These are phyloP conservation scores for Calameuta pallipes DNA, from an alignment of 2,888 invertebrate species.

Conservation along the genomic window DNA sequence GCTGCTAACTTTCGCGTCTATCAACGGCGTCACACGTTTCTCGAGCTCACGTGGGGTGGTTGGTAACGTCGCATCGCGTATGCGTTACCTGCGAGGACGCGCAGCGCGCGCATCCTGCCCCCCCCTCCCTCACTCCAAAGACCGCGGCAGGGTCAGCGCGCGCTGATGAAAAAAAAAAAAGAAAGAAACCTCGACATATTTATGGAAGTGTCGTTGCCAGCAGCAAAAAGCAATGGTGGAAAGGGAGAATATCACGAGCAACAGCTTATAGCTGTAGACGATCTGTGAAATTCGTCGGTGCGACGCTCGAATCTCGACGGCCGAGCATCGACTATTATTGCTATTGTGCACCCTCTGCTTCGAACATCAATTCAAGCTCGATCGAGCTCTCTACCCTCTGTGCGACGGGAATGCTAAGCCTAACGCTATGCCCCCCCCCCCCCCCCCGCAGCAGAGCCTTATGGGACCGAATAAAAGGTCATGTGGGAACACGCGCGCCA, in stretches of 20 bases:
- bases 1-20: conserved; percentile 39
- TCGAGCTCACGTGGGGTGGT: conserved; percentile 5
- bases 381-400: not conserved
- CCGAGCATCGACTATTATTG: not conserved
- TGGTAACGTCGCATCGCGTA: not conserved
- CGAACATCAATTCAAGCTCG: not conserved
- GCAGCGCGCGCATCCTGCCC: not conserved
- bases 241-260: too few species aligned
- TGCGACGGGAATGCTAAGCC: too few species aligned
- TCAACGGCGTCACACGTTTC: conserved; percentile 29
- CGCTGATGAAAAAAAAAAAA: too few species aligned
- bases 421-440: too few species aligned
- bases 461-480: not conserved
- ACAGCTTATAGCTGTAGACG: not conserved
- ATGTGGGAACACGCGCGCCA: not conserved
- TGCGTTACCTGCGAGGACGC: not conserved
- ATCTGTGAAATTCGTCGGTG: not conserved
- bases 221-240: not conserved
- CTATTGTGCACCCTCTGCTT: not conserved
- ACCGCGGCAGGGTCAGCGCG: not conserved
- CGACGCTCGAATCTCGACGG: not conserved
- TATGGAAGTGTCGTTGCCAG: not conserved
- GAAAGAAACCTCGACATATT: not conserved
- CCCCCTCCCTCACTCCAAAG: not conserved
- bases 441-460: too few species aligned